These are phyloP conservation scores for Rhinatrema bivittatum DNA, from an alignment of 2,797 vertebrate genomes.

Conservation along the genomic window DNA sequence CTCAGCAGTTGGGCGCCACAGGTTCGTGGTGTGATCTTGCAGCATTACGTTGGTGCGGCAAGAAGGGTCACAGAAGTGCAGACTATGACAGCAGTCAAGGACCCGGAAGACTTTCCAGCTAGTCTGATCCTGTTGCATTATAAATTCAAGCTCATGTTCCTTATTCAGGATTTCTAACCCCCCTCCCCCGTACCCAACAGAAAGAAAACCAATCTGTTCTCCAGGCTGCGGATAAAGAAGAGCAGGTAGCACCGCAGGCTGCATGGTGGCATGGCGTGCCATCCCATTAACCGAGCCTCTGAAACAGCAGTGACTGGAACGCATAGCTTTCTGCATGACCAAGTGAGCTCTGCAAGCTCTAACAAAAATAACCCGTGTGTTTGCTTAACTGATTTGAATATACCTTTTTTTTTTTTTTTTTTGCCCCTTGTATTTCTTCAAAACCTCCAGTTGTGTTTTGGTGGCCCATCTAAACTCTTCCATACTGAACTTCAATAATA, in stretches of 20 bases:
- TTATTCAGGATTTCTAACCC: too few relatives aligned
- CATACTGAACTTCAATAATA: too few relatives aligned
- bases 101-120: background rate
- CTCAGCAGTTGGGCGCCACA: background rate
- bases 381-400: constrained; percentile 39
- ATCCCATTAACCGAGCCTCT: background rate
- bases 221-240: constrained; percentile 66
- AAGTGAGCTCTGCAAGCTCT: background rate
- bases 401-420: constrained; percentile 27
- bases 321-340: constrained; percentile 1
- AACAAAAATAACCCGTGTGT: too few relatives aligned
- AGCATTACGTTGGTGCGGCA: too few relatives aligned
- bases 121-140: too few relatives aligned
- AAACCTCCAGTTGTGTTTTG: constrained; percentile 1
- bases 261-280: constrained; percentile 12
- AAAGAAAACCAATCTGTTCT: constrained; percentile 75
- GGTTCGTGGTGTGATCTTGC: too few relatives aligned
- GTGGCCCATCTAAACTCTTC: too few relatives aligned
- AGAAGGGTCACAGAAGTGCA: too few relatives aligned
- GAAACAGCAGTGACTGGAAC: constrained; percentile 23
- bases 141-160: too few relatives aligned
- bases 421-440: constrained; percentile 28
- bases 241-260: constrained; percentile 55
- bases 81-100: too few relatives aligned
- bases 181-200: constrained; percentile 54